Conservation (phyloP, 2,888 invertebrate species). For the Melanophora roralis region DNA sequence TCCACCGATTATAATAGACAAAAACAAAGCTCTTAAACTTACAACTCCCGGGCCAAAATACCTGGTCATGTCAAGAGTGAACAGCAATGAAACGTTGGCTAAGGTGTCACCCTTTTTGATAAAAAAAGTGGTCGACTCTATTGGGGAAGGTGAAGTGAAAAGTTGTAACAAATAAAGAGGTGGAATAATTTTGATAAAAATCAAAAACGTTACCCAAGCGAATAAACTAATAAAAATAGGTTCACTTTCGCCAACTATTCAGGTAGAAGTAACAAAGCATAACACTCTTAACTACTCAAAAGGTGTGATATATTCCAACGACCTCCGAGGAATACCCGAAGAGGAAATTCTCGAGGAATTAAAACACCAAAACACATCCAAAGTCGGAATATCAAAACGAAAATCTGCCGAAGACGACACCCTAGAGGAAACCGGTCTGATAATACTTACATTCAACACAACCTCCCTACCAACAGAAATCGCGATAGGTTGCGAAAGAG, state of each 20-base stretch:
- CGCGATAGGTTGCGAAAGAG: neutral
- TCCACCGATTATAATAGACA: neutral
- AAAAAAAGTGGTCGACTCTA: neutral
- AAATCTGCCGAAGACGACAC: neutral
- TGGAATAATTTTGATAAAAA: neutral
- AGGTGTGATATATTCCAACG: slow-evolving; percentile 4
- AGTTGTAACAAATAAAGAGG: neutral
- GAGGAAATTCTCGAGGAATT: too few species aligned
- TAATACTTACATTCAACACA: neutral
- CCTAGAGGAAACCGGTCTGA: neutral
- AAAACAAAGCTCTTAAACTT: neutral
- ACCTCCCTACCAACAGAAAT: neutral
- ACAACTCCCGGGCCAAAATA: neutral
- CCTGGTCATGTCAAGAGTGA: neutral
- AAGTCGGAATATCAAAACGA: too few species aligned
- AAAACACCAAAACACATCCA: too few species aligned
- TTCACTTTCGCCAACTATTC: neutral
- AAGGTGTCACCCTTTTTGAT: neutral
- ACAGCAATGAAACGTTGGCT: neutral
- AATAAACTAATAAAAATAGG: neutral
- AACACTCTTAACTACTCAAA: neutral
- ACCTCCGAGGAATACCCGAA: slow-evolving; percentile 5
- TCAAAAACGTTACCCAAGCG: neutral
- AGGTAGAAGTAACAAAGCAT: neutral
- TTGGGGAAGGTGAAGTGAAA: neutral